These are phyloP conservation scores for Aptenodytes forsteri DNA, from an alignment of 2,113 vertebrate genomes.

Conservation along the genomic window DNA sequence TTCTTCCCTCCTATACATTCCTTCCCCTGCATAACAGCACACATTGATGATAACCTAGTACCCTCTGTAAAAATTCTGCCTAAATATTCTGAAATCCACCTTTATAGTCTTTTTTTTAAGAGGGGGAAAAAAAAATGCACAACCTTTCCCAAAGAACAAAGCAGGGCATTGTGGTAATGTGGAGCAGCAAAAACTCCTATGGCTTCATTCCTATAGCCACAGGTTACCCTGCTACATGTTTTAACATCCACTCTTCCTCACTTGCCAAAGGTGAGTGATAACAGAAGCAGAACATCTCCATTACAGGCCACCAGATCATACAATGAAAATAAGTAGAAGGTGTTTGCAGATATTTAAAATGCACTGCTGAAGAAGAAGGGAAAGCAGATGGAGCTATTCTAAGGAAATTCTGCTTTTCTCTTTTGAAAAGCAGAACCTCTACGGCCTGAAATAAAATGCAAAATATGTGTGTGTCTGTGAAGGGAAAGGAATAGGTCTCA, in stretches of 20 bases:
- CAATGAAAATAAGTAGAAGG: constrained; percentile 9
- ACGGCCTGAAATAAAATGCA: not conserved
- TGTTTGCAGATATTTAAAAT: constrained; percentile 1
- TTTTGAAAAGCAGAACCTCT: not conserved
- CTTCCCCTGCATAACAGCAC: not conserved
- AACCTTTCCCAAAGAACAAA: constrained; percentile 7
- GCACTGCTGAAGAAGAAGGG: not conserved
- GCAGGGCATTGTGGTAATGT: not conserved
- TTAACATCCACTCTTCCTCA: not conserved
- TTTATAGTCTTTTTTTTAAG: not conserved
- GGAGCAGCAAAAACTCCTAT: not conserved
- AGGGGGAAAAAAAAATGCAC: not conserved
- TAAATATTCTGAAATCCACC: constrained; percentile 9
- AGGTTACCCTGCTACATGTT: not conserved
- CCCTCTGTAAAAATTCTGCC: not conserved
- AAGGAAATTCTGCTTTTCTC: not conserved
- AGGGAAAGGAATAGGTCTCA: not conserved
- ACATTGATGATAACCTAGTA: constrained; percentile 30
- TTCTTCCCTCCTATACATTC: constrained; percentile 28
- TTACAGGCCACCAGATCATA: not conserved
- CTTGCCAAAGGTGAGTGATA: not conserved
- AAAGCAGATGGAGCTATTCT: not conserved
- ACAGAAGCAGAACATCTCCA: not conserved
- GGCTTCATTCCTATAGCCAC: not conserved
- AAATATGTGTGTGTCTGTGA: not conserved